Evolutionary conservation across 2,888 invertebrate species (phyloP).

Genomic region (Cheilosia urbana): DNA sequence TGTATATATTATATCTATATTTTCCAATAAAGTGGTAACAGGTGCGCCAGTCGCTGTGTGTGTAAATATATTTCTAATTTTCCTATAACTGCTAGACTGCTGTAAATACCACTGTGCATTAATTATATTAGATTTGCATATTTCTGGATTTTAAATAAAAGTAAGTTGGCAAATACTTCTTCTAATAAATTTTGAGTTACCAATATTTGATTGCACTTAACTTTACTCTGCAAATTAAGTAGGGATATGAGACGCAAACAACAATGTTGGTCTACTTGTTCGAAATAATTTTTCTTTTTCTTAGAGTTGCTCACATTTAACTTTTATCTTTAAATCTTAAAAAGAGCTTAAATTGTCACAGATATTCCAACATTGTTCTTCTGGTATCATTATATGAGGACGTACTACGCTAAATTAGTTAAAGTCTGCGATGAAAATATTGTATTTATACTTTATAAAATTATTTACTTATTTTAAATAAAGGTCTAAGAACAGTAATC

Average conservation of each 20-base stretch:
- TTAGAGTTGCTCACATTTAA: too few relatives aligned
- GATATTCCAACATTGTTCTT: too few relatives aligned
- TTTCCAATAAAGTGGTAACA: background rate
- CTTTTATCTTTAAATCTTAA: too few relatives aligned
- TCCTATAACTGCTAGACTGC: conserved; percentile 21
- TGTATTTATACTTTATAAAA: background rate
- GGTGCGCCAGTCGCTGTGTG: background rate
- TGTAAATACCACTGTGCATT: conserved; percentile 57
- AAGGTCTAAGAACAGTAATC: conserved; percentile 25
- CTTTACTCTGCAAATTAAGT: background rate
- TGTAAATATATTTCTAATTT: conserved; percentile 5
- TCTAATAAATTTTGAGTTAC: background rate
- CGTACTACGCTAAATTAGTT: background rate
- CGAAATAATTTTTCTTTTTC: too few relatives aligned
- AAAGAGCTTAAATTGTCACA: too few relatives aligned
- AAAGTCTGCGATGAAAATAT: background rate
- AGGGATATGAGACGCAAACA: background rate
- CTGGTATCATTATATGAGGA: background rate
- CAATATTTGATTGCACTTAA: background rate
- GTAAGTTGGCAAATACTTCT: conserved; percentile 17
- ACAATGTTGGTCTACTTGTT: too few relatives aligned
- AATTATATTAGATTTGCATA: background rate
- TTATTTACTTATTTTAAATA: conserved; percentile 17
- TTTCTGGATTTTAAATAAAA: conserved; percentile 33
- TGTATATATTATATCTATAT: background rate